A percentile compares a stretch with the other conserved stretches of the same genome.
Evolutionary conservation across 92 coral and sea anemone species (phyloP).

Genomic region (Montipora capitata): DNA sequence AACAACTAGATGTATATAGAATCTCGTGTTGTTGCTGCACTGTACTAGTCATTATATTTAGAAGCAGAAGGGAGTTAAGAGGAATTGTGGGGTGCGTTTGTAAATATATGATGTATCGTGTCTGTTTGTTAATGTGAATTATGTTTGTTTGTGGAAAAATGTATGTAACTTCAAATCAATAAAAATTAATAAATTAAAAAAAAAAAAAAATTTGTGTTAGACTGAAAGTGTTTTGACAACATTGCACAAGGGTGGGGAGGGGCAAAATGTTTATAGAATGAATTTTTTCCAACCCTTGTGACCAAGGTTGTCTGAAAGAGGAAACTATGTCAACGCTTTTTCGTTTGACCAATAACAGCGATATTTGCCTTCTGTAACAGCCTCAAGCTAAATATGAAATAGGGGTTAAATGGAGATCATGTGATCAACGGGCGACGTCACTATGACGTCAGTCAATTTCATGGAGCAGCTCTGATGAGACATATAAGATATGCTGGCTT

Average conservation of each 20-base stretch:
- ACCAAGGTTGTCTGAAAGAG: not conserved
- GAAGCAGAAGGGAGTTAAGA: too few relatives aligned
- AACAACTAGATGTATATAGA: too few relatives aligned
- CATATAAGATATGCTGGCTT: not conserved
- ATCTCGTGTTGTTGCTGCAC: too few relatives aligned
- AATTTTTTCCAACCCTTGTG: not conserved
- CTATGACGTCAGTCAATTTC: not conserved
- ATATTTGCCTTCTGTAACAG: not conserved
- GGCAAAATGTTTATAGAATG: too few relatives aligned
- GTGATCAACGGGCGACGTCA: not conserved
- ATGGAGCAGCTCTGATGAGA: not conserved
- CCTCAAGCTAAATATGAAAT: not conserved
- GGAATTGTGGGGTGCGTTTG: too few relatives aligned
- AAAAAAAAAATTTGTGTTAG: not conserved
- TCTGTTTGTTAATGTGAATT: too few relatives aligned
- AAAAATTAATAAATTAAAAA: too few relatives aligned
- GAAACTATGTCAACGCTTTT: not conserved
- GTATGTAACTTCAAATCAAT: too few relatives aligned
- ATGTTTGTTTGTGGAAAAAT: too few relatives aligned
- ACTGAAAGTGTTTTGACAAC: not conserved
- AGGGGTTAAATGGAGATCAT: not conserved
- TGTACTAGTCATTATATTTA: too few relatives aligned
- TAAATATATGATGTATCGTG: too few relatives aligned
- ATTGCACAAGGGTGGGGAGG: constrained; percentile 4
- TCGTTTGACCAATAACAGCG: constrained; percentile 2